These are phyloP conservation scores for Rhabdophis nuchalis DNA, from an alignment of 2,797 vertebrate species.

Conservation along the genomic window DNA sequence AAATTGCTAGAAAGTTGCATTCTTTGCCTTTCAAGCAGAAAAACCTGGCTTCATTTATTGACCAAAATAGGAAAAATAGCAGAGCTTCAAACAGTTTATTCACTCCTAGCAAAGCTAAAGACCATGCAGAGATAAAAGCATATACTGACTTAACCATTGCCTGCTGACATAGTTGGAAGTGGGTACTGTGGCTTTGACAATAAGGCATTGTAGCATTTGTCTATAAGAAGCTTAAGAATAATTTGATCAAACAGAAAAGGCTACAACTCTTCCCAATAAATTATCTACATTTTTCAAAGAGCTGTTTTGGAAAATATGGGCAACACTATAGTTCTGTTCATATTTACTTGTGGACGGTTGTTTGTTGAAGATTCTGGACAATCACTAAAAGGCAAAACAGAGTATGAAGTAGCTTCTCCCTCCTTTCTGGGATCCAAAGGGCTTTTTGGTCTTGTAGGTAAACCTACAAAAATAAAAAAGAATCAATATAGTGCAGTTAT, in stretches of 20 bases:
- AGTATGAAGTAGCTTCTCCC: conserved; percentile 85
- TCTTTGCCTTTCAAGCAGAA: neutral
- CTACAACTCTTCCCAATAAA: neutral
- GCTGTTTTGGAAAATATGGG: neutral
- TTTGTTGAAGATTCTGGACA: conserved; percentile 80
- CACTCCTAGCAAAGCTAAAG: neutral
- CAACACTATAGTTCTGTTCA: neutral
- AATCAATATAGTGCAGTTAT: conserved; percentile 21
- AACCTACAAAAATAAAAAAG: conserved; percentile 73
- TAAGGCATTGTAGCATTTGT: neutral
- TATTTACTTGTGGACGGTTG: conserved; percentile 81
- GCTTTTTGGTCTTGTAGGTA: conserved; percentile 92
- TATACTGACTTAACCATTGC: neutral
- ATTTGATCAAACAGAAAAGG: neutral
- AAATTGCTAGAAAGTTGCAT: neutral
- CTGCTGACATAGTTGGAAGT: neutral
- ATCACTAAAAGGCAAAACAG: conserved; percentile 92
- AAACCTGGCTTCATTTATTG: neutral
- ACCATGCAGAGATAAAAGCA: neutral
- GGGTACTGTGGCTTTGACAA: neutral
- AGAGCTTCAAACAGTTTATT: neutral
- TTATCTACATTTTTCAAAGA: neutral
- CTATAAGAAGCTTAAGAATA: neutral
- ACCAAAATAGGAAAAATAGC: neutral
- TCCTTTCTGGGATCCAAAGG: conserved; percentile 91